Conservation (phyloP, 2,113 vertebrate species). For the Dolichotis patagonum region DNA sequence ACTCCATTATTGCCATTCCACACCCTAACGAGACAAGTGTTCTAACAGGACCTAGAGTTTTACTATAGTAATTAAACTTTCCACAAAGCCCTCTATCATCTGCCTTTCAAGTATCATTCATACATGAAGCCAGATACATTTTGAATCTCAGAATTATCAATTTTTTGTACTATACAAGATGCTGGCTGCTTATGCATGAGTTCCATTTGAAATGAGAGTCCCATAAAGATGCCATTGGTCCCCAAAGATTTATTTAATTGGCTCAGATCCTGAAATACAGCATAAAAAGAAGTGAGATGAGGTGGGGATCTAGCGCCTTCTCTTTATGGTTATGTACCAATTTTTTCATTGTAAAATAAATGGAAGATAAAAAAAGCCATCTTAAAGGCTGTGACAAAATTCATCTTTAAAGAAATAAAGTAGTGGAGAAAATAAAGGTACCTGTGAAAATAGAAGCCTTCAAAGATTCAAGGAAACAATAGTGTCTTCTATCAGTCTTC, state of each 20-base stretch:
- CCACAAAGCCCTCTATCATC: not conserved
- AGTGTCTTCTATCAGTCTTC: not conserved
- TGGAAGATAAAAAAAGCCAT: not conserved
- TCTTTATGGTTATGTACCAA: not conserved
- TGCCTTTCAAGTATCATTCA: not conserved
- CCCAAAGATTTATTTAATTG: not conserved
- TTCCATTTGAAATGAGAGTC: constrained; percentile 25
- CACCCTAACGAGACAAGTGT: not conserved
- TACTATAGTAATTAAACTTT: not conserved
- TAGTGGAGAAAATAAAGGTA: not conserved
- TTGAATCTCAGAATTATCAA: not conserved
- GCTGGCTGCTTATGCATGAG: not conserved
- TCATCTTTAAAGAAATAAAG: not conserved
- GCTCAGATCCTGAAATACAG: not conserved
- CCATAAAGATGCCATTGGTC: not conserved
- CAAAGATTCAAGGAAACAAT: not conserved
- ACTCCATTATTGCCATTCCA: not conserved
- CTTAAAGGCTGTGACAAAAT: not conserved
- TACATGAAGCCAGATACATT: not conserved
- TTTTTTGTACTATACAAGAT: not conserved
- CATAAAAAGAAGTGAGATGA: not conserved
- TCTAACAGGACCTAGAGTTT: not conserved
- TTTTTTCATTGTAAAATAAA: constrained; percentile 22
- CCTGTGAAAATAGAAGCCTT: not conserved
- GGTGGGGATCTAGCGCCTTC: not conserved